Base-by-base conservation (phyloP, 1,140 invertebrate species). In the Cecropterus lyciades region DNA sequence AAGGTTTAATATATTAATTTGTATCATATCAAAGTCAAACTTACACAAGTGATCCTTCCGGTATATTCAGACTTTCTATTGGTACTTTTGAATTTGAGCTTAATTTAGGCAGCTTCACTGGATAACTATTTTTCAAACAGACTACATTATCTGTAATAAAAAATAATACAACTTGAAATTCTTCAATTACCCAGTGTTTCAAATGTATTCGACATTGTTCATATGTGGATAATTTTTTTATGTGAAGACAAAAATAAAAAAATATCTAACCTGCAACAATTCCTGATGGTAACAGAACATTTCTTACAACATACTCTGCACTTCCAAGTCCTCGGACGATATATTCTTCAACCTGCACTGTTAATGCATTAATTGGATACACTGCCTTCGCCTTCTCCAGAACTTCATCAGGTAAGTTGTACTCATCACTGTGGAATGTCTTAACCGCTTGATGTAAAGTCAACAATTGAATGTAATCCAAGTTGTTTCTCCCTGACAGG, bases 401-500 rank as follows among this genome's bases (percentile, higher is more conserved):
- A 0, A 86, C 43, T 3, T 79, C 66, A 0, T 49, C 42, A 0
- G 89, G 87, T 24, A 87, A 48, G 13, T 55, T 55, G 15, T 80
- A 89, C 0, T 70, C 46, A 20, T 89, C 73, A 11, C 91, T 93
- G 73, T 94, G 91, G 52, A 95, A 91, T 0, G 89, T 77, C 53
- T 83, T 88, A 1, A 95, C 88, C n/a, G 92, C 91, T 82, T 95
- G 93, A 72, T 94, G 84, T 3, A 96, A 77, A 2, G 91, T 81
- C 20, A 95, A 70, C 16, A 94, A 75, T 68, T 93, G 89, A 15
- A 94, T 74, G 67, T 91, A 90, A 72, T 94, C 91, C 30, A 93
- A 77, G 0, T 65, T 76, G 65, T 89, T 92, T 30, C 88, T 79
- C 37, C 82, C 85, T 0, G 71, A 57, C 10, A 94, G 74, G 42